Evolutionary conservation across 2,113 vertebrate species (phyloP), one percentile per base, ranked within the genome.

Genomic region (Lagenorhynchus albirostris): DNA sequence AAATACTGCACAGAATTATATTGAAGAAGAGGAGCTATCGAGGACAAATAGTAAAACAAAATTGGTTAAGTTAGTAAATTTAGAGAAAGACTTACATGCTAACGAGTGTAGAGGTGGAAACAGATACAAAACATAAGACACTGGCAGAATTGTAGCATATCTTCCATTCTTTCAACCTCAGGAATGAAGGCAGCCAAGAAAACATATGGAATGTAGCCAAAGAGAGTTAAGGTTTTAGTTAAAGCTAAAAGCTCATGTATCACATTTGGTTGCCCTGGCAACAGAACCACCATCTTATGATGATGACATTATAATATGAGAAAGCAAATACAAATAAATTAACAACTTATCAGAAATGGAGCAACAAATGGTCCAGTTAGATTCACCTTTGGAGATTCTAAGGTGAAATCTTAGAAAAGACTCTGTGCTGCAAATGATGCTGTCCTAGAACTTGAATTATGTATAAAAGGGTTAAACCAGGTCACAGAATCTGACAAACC

Each of bases 291-390:
- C 36, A 63, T 91, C 85, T 96, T 76, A 70, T n/a, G 63, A 70
- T 85, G 88, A 92, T 80, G 25, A 38, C 82, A 47, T n/a, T 81
- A 91, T 95, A 85, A 87, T 88, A 84, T 14, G 26, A 94, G 67
- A 89, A 91, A 89, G 7, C 41, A 92, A 97, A 94, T 70, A 94
- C 47, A 89, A 93, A 91, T 83, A 96, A 94, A 58, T 89, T 91
- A 94, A 94, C n/a, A 90, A 33, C 31, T 71, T 47, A 88, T 38
- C n/a, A 76, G 36, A 86, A 80, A 94, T 77, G 25, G 62, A 74
- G 38, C 44, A 87, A 65, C 20, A 62, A 79, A 82, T 63, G 55
- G 31, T 33, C 55, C 71, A 20, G n/a, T 81, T 73, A 60, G 21
- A 50, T 50, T 91, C 26, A 67, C 25, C 25, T 73, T 55, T 80